A percentile compares a stretch with the other conserved stretches of the same genome.
These are phyloP conservation scores for Hololepta plana DNA, from an alignment of 2,888 invertebrate species.

Conservation along the genomic window DNA sequence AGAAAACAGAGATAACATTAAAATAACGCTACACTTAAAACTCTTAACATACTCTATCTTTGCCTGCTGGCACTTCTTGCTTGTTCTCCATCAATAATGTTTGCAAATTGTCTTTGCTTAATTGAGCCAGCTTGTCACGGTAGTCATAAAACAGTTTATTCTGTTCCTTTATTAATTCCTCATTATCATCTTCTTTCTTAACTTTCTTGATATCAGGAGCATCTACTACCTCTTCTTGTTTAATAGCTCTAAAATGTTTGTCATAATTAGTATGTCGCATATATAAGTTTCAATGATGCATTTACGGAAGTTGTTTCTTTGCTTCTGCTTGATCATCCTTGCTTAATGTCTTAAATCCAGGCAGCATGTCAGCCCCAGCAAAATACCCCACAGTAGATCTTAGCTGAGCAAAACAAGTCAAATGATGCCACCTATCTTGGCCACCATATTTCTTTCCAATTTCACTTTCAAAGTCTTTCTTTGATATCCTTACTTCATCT, in stretches of 20 bases:
- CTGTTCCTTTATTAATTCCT: constrained; percentile 50
- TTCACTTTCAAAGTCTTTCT: constrained; percentile 70
- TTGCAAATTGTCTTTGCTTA: constrained; percentile 42
- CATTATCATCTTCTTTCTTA: constrained; percentile 44
- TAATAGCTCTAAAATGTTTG: constrained; percentile 22
- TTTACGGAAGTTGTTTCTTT: constrained; percentile 45
- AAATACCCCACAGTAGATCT: constrained; percentile 56
- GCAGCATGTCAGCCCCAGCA: constrained; percentile 49
- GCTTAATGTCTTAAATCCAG: constrained; percentile 54
- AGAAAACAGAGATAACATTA: constrained; percentile 15
- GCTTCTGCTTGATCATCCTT: constrained; percentile 52
- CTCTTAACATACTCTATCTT: constrained; percentile 39
- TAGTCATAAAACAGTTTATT: constrained; percentile 48
- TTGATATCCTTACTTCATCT: constrained; percentile 53
- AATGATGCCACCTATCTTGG: constrained; percentile 76
- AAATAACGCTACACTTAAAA: constrained; percentile 1
- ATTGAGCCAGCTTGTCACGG: constrained; percentile 40
- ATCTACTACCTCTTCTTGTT: constrained; percentile 37
- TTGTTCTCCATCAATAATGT: constrained; percentile 51
- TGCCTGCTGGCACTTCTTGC: constrained; percentile 48
- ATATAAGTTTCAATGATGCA: constrained; percentile 13
- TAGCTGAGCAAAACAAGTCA: constrained; percentile 70
- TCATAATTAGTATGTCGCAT: constrained; percentile 1
- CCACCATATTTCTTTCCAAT: constrained; percentile 68
- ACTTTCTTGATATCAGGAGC: constrained; percentile 52